A percentile compares a stretch with the other conserved stretches of the same genome.
Conservation (phyloP, 2,113 vertebrate species). For the Columba janthina region DNA sequence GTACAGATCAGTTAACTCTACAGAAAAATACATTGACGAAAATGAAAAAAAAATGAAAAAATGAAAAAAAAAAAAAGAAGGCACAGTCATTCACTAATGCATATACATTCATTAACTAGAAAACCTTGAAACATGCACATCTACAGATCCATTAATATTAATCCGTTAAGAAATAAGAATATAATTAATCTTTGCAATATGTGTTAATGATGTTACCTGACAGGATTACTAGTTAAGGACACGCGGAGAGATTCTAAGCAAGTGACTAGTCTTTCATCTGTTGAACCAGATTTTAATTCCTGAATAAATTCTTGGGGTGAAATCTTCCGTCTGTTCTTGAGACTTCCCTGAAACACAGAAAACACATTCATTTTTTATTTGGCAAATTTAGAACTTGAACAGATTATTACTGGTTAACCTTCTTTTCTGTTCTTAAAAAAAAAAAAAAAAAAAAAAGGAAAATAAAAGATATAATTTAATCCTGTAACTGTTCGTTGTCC, state of each 20-base stretch:
- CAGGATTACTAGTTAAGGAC: slow-evolving; percentile 95
- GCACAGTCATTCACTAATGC: not conserved
- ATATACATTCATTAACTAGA: not conserved
- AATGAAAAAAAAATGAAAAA: not conserved
- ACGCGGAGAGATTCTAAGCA: slow-evolving; percentile 93
- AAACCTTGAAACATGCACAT: not conserved
- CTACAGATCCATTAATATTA: slow-evolving; percentile 20
- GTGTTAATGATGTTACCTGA: slow-evolving; percentile 83
- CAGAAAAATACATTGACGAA: not conserved
- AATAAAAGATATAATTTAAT: not conserved
- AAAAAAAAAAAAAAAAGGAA: not conserved
- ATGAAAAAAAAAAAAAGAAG: not conserved
- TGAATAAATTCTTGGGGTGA: slow-evolving; percentile 93
- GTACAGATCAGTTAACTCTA: not conserved
- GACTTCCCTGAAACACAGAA: slow-evolving; percentile 82
- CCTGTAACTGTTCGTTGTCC: not conserved
- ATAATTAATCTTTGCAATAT: slow-evolving; percentile 20
- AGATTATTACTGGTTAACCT: not conserved
- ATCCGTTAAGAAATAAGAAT: slow-evolving; percentile 15
- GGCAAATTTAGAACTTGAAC: not conserved
- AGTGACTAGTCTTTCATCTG: slow-evolving; percentile 88
- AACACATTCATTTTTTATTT: not conserved
- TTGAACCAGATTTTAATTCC: slow-evolving; percentile 88
- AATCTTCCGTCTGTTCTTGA: slow-evolving; percentile 88
- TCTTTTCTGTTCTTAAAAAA: not conserved